Evolutionary conservation across 1,140 invertebrate genomes (phyloP), one percentile per base, ranked within the genome.

Genomic region (Neelides sp.): DNA sequence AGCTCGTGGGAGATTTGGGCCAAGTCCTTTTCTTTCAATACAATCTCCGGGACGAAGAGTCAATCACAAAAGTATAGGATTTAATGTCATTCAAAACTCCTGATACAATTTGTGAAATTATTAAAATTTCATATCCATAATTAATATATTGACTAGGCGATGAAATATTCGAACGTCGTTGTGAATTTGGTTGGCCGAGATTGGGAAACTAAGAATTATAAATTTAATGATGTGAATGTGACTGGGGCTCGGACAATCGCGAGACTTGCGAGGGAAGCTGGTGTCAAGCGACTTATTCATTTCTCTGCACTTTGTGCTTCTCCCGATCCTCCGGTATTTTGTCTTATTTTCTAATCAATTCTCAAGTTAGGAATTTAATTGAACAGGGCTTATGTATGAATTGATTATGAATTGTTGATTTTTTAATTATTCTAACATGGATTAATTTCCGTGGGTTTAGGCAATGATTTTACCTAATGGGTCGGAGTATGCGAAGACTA

Each of bases 131-230:
- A n/a, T 32, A 32, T 8, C n/a, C n/a, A n/a, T n/a, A n/a, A n/a
- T n/a, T n/a, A 39, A 15, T 39, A 15, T 39, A 30, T 22, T 48
- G 36, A 37, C 12, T 26, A 60, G 68, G 82, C 81, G 10, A 76
- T 98, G 4, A 84, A 86, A 63, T 87, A 98, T 71, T 98, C 94
- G 0, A 96, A 98, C 73, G 85, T 98, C 52, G 95, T 98, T 1
- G 80, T 99, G 55, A 99, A 99, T 70, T 71, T 96, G 30, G 78
- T 98, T 61, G 93, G 94, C 20, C 73, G 82, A 44, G 82, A 94
- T 56, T 90, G 79, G 72, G 87, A 94, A 68, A 98, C 94, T 0
- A 83, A 75, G 70, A 92, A 92, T 65, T 95, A 83, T 55, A 77
- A 70, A 39, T 90, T 78, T 63, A 68, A 82, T 26, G 84, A 92